Evolutionary conservation across 2,113 vertebrate genomes (phyloP), one percentile per base, ranked within the genome.

Genomic region (Gorsachius goisagi): DNA sequence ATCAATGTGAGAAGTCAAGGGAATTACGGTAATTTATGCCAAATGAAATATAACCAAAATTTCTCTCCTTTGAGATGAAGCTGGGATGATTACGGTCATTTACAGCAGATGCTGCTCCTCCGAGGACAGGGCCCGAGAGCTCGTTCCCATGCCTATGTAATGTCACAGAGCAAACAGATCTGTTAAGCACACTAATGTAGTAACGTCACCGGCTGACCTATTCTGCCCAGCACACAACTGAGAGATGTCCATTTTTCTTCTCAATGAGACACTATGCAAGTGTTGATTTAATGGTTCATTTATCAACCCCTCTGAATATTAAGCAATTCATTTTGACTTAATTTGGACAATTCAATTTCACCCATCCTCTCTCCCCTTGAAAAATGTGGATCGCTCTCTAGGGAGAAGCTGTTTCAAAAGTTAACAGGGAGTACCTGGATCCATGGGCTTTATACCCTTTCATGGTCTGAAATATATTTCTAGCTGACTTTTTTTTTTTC

Each of bases 201-300:
- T 7, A 85, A 49, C 53, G 24, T 85, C 86, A 69, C 82, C 5
- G 69, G 5, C 90, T 81, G 87, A 83, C 77, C 87, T 77, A 4
- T 14, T 67, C 93, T 81, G 53, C 73, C 74, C 92, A 47, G 78
- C 90, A 55, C 68, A 90, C 59, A 86, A 64, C 69, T 9, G 44
- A 93, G 90, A 84, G 67, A 16, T 91, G 92, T 79, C 92, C 77
- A 79, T 95, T 96, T 93, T 56, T 86, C 96, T 86, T 91, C 81
- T 49, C 96, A 97, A 24, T 63, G 94, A 96, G 90, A 82, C 28
- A 16, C 89, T 73, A 63, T 53, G 76, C 81, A 81, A 97, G 95
- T 74, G 95, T 94, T 97, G 94, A 96, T 94, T 97, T 96, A 96
- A 92, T 79, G 81, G 94, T 71, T 91, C 96, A 94, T 95, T 96